Percentiles rank a stretch among this genome's conserved stretches.
These are phyloP conservation scores for Zootoca vivipara DNA, from an alignment of 2,113 vertebrate genomes.

Conservation along the genomic window DNA sequence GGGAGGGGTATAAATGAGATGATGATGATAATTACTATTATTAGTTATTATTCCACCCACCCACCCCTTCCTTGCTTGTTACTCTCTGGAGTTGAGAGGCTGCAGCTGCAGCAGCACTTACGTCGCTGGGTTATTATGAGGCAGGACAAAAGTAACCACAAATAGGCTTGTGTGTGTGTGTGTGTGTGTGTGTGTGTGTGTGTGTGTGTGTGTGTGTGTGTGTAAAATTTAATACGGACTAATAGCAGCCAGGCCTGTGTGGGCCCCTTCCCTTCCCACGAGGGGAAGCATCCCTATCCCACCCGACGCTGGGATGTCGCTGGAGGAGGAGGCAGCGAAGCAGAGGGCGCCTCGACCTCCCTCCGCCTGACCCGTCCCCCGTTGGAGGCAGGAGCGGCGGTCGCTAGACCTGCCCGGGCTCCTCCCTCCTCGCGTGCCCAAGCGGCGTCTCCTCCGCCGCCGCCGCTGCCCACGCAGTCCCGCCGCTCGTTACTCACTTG, in stretches of 20 bases:
- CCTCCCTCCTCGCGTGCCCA: not conserved
- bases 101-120: not conserved
- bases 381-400: not conserved
- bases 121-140: not conserved
- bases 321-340: not conserved
- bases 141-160: not conserved
- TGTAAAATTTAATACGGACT: too few relatives aligned
- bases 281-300: too few relatives aligned
- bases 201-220: too few relatives aligned
- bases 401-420: not conserved
- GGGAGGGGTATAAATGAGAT: too few relatives aligned
- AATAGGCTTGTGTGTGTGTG: not conserved
- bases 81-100: not conserved
- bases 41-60: too few relatives aligned
- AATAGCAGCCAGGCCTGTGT: not conserved
- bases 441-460: not conserved
- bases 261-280: not conserved
- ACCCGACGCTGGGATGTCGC: too few relatives aligned
- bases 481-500: slow-evolving; percentile 11
- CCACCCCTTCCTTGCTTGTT: too few relatives aligned
- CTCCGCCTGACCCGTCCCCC: not conserved
- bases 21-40: too few relatives aligned
- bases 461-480: not conserved
- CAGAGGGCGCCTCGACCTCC: not conserved
- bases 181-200: too few relatives aligned